These are phyloP conservation scores for Candidula unifasciata DNA, from an alignment of 2,888 invertebrate species.

Conservation along the genomic window DNA sequence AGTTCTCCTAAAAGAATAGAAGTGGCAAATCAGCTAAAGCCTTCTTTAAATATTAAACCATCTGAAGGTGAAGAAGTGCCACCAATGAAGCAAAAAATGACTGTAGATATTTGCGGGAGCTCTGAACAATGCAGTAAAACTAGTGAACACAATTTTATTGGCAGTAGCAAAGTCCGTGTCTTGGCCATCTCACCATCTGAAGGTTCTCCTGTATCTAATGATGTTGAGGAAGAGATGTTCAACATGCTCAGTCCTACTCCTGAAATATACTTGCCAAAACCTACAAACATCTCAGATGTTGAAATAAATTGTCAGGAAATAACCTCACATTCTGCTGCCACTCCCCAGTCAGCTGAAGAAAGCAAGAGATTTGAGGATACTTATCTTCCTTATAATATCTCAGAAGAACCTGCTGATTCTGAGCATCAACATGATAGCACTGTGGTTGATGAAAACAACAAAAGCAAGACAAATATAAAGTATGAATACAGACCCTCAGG, in stretches of 20 bases:
- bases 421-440: neutral
- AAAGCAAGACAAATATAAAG: neutral
- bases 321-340: conserved; percentile 57
- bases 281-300: conserved; percentile 65
- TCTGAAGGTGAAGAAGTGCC: conserved; percentile 64
- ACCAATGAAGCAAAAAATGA: conserved; percentile 70
- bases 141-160: conserved; percentile 26
- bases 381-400: neutral
- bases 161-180: conserved; percentile 45
- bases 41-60: conserved; percentile 17
- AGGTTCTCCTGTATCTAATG: conserved; percentile 44
- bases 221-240: conserved; percentile 59
- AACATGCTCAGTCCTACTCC: conserved; percentile 68
- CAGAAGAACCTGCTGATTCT: neutral
- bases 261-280: conserved; percentile 63
- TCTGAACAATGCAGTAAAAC: neutral
- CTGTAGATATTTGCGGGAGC: conserved; percentile 50
- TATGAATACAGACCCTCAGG: conserved; percentile 47
- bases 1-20: conserved; percentile 64
- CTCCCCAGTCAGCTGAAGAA: neutral
- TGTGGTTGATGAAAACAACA: neutral
- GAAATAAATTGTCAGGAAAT: conserved; percentile 64
- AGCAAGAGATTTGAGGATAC: neutral
- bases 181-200: neutral
- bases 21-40: conserved; percentile 55